Evolutionary conservation across 2,888 invertebrate genomes (phyloP).

Genomic region (Phasia obesa): DNA sequence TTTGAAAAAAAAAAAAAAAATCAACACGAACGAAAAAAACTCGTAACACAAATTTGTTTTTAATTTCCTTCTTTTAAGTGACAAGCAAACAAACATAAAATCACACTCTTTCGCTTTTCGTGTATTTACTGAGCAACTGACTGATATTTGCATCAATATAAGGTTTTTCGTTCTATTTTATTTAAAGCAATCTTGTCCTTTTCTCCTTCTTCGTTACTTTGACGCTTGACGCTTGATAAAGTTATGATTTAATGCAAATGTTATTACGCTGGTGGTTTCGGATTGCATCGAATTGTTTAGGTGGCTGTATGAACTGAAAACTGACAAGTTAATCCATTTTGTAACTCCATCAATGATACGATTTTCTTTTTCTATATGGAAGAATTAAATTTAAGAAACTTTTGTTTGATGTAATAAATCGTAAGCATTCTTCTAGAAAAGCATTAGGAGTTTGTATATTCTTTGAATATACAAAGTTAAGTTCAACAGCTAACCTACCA

Average conservation of each 20-base stretch:
- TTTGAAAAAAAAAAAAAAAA: neutral
- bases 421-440: too few relatives aligned
- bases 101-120: too few relatives aligned
- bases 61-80: conserved; percentile 45
- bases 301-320: neutral
- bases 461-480: too few relatives aligned
- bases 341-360: conserved; percentile 44
- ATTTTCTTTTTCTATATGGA: neutral
- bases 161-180: too few relatives aligned
- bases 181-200: neutral
- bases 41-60: conserved; percentile 48
- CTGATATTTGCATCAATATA: too few relatives aligned
- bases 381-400: too few relatives aligned
- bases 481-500: too few relatives aligned
- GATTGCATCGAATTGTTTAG: conserved; percentile 1
- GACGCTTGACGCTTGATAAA: conserved; percentile 15
- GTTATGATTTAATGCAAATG: conserved; percentile 34
- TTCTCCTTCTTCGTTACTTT: neutral
- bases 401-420: too few relatives aligned
- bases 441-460: too few relatives aligned
- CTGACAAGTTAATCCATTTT: neutral
- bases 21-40: neutral
- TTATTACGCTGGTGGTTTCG: conserved; percentile 2
- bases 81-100: conserved; percentile 38
- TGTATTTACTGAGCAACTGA: too few relatives aligned